Conservation (phyloP, 2,113 vertebrate genomes). For the Pithys albifrons region DNA sequence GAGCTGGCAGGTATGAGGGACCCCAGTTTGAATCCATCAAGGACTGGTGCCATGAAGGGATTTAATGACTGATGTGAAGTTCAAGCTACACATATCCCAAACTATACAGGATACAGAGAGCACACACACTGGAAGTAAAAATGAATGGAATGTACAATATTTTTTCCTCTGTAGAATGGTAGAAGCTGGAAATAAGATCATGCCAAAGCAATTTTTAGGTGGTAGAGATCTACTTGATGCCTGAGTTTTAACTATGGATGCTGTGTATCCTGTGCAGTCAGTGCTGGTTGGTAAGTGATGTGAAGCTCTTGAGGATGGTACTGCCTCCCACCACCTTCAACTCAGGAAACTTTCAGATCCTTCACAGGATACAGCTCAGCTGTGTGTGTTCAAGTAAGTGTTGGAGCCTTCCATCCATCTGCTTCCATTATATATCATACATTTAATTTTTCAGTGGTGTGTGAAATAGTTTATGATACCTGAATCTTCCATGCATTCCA, state of each 20-base stretch:
- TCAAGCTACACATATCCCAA: background rate
- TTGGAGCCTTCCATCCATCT: background rate
- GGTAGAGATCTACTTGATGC: background rate
- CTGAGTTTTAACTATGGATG: background rate
- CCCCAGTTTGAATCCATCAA: background rate
- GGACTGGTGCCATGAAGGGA: background rate
- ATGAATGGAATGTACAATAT: background rate
- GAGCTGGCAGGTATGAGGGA: background rate
- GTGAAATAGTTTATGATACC: background rate
- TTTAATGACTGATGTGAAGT: background rate
- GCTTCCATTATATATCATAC: background rate
- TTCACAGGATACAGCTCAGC: background rate
- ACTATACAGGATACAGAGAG: background rate
- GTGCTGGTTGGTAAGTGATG: background rate
- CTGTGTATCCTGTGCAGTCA: background rate
- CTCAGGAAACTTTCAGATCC: background rate
- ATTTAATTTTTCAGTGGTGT: background rate
- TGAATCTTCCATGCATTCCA: background rate
- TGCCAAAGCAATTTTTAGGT: background rate
- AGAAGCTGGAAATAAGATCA: background rate
- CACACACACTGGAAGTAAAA: background rate
- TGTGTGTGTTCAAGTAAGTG: background rate
- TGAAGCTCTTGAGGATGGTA: background rate
- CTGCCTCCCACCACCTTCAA: background rate
- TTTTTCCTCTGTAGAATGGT: background rate